Percentiles rank a stretch among this genome's conserved stretches.
These are phyloP conservation scores for Trididemnum nubilum DNA, from an alignment of 23 tunicate genomes.

Conservation along the genomic window DNA sequence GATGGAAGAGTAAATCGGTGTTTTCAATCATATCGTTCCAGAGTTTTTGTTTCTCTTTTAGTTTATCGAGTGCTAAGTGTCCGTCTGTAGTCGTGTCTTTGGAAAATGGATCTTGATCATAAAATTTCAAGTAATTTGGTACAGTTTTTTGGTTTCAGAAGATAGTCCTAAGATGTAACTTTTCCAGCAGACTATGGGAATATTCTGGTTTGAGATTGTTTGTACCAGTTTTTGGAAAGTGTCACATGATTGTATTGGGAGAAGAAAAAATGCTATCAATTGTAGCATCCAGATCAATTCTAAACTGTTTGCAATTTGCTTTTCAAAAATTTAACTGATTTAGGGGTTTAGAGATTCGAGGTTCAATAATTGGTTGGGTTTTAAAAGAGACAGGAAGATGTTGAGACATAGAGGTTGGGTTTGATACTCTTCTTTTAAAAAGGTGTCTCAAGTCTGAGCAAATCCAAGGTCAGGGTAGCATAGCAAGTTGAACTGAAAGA, in stretches of 20 bases:
- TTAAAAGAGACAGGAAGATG: not conserved
- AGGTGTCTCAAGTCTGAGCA: not conserved
- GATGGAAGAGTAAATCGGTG: too few species aligned
- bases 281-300: not conserved
- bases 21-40: too few species aligned
- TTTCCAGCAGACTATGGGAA: not conserved
- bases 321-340: not conserved
- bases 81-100: not conserved
- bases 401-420: not conserved
- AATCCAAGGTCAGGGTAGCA: too few species aligned
- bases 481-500: too few species aligned
- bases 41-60: too few species aligned
- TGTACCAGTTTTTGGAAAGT: not conserved
- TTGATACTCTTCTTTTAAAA: not conserved
- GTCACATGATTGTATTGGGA: not conserved
- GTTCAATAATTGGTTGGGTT: not conserved
- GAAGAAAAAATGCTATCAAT: not conserved
- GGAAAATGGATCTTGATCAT: not conserved
- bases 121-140: not conserved
- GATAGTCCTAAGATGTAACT: not conserved
- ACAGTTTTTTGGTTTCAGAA: not conserved
- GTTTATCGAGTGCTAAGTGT: not conserved
- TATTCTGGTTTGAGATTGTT: not conserved
- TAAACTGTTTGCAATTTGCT: not conserved
- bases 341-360: not conserved